Conservation (phyloP, 2,888 invertebrate genomes). For the Erebia palarica region DNA sequence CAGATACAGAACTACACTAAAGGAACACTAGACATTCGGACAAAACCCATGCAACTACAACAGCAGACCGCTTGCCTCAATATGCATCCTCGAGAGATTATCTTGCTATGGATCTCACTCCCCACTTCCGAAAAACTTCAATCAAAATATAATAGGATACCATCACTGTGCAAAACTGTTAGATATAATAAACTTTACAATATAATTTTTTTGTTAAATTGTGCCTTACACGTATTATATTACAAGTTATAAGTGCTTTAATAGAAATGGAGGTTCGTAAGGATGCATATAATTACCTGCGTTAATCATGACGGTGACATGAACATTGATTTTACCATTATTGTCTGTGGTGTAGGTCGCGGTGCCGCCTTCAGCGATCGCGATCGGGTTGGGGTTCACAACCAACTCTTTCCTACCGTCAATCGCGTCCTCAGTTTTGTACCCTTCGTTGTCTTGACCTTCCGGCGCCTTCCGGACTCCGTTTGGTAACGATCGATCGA, state of each 20-base stretch:
- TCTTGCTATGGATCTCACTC: conserved; percentile 53
- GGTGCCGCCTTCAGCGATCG: conserved; percentile 75
- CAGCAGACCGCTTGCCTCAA: conserved; percentile 76
- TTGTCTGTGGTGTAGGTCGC: conserved; percentile 86
- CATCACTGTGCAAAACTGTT: conserved; percentile 70
- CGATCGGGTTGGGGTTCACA: conserved; percentile 74
- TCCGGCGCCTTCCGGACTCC: conserved; percentile 88
- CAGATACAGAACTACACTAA: conserved; percentile 14
- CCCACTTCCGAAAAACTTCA: conserved; percentile 52
- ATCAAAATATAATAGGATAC: conserved; percentile 50
- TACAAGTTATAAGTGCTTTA: conserved; percentile 34
- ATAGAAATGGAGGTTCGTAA: conserved; percentile 58
- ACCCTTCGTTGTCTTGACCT: conserved; percentile 90
- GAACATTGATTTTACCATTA: conserved; percentile 94
- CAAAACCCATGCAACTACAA: conserved; percentile 30
- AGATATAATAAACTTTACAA: conserved; percentile 57
- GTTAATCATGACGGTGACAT: conserved; percentile 93
- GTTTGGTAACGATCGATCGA: conserved; percentile 67
- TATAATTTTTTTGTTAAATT: conserved; percentile 36
- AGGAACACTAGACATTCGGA: conserved; percentile 29
- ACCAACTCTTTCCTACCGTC: conserved; percentile 82
- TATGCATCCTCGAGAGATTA: conserved; percentile 78
- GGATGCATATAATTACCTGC: conserved; percentile 84
- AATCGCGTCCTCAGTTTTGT: conserved; percentile 82
- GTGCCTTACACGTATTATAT: conserved; percentile 41